Base-by-base conservation (phyloP, 30 jellyfish, hydroid and myxozoan genomes). In the Hydractinia symbiolongicarpus region DNA sequence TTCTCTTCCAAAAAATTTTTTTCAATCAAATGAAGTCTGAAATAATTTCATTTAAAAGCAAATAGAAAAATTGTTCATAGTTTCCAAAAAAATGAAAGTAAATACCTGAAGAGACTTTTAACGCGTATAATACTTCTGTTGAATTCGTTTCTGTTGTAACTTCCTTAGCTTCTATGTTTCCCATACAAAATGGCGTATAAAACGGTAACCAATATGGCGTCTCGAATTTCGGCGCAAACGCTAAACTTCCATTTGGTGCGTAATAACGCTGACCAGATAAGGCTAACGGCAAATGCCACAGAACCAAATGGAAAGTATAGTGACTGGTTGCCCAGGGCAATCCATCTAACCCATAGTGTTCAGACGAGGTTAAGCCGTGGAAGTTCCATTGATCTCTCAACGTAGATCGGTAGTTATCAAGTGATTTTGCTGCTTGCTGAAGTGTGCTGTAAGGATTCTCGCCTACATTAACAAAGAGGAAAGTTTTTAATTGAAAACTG, bases 251-350 rank as follows among this genome's bases (percentile, higher is more conserved):
- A 76, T 85, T 83, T 11, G 95, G 95, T 0, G 98, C 98, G 72
- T 82, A 54, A 78, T 93, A 93, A 50, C 84, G 95, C 75, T 93
- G 98, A 17, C 98, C 98, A 4, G 98, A 93, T 72, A 93, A 88
- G 9, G 98, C 96, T 55, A 93, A 64, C 6, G 98, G 98, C 40
- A 93, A 67, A 82, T 93, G 98, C 98, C 98, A 93, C 55, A 93
- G 78, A 78, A 93, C 89, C 64, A 93, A 61, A 66, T 93, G 98
- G 54, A 93, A 87, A 5, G 98, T 78, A 52, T 93, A 93, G 71
- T 93, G 98, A 72, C 98, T 93, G 0, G 98, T 86, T 62, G 98
- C 98, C 98, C 98, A 93, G 3, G 98, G 98, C 20, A 93, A 80
- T 52, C 98, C 98, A 79, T 93, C 98, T n/a, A 93, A 82, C 4